These are phyloP conservation scores for Prenolepis imparis DNA, from an alignment of 2,888 invertebrate genomes.

Conservation along the genomic window DNA sequence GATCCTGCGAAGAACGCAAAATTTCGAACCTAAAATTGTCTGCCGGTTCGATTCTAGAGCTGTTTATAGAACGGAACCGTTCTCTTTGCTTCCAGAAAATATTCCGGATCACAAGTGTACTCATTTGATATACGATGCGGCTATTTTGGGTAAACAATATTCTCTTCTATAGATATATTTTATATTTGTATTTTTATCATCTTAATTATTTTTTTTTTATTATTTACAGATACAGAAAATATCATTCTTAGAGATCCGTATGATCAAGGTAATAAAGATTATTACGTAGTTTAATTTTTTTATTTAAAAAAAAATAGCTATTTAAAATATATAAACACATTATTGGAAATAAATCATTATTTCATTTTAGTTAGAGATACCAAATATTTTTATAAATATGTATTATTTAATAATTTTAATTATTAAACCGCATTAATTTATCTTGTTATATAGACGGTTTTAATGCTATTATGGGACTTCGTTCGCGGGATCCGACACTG, in stretches of 20 bases:
- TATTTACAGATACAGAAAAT: constrained; percentile 88
- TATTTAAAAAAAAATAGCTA: neutral
- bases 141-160: constrained; percentile 87
- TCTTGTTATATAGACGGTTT: constrained; percentile 89
- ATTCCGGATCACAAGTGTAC: constrained; percentile 91
- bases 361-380: neutral
- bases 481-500: constrained; percentile 89
- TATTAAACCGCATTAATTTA: constrained; percentile 46
- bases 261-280: constrained; percentile 92
- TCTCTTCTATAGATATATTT: neutral
- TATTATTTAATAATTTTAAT: neutral
- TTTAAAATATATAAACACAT: neutral
- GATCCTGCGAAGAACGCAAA: constrained; percentile 77
- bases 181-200: neutral
- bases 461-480: constrained; percentile 90
- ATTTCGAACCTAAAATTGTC: constrained; percentile 86
- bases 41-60: constrained; percentile 91
- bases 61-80: constrained; percentile 90
- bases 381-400: neutral
- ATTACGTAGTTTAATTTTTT: constrained; percentile 40
- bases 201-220: neutral
- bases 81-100: constrained; percentile 89
- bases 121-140: constrained; percentile 92
- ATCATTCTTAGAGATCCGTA: constrained; percentile 90
- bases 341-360: neutral